Percentiles rank a stretch among this genome's conserved stretches.
phyloP scores from a whole-genome alignment of 2,113 vertebrate genomes.

The Vulpes lagopus region DNA sequence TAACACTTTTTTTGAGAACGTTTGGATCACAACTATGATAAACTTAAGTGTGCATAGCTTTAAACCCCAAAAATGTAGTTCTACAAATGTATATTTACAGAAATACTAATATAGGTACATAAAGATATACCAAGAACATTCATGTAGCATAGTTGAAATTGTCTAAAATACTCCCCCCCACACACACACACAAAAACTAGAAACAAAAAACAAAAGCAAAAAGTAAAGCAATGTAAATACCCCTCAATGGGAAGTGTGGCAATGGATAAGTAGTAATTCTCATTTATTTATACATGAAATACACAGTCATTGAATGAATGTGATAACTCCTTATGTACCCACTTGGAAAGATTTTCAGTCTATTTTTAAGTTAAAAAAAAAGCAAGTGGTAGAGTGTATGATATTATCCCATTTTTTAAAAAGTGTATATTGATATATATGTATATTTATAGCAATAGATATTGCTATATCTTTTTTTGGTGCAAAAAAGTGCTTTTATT shows the following conservation, averaged over 20 bases:
- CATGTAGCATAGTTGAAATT: background rate
- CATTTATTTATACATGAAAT: background rate
- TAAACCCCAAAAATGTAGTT: background rate
- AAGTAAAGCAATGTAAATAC: background rate
- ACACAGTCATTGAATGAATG: background rate
- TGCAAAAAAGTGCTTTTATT: too few species aligned
- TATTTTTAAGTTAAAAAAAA: background rate
- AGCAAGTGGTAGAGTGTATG: background rate
- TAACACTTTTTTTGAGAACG: background rate
- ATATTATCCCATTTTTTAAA: background rate
- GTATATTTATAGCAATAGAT: background rate
- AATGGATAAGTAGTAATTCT: background rate
- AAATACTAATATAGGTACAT: background rate
- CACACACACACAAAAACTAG: background rate
- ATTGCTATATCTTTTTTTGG: background rate
- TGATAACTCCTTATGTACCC: background rate
- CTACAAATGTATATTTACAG: background rate
- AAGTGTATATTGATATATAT: background rate
- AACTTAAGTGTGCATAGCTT: slow-evolving; percentile 10
- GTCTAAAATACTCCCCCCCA: background rate
- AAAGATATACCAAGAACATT: background rate
- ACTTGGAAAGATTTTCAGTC: background rate
- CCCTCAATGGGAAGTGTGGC: background rate
- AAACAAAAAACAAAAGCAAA: background rate
- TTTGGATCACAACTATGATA: background rate